Conservation (phyloP, 2,888 invertebrate species). For the Agrilus biguttatus region DNA sequence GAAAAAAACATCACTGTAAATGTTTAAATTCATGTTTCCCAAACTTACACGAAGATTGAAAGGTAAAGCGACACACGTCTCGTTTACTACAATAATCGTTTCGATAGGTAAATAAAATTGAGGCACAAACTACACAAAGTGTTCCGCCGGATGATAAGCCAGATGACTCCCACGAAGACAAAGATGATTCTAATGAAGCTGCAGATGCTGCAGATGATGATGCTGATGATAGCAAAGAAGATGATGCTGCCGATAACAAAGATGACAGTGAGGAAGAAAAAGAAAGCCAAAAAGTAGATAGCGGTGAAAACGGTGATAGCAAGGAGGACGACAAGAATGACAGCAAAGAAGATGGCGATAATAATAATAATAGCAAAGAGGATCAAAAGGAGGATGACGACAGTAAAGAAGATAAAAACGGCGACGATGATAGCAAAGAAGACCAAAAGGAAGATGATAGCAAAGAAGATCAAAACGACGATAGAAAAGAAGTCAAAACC, state of each 20-base stretch:
- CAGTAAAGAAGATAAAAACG: constrained; percentile 12
- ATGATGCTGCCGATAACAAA: constrained; percentile 1
- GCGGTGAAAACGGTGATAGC: constrained; percentile 12
- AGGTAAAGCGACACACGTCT: too few relatives aligned
- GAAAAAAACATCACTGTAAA: too few relatives aligned
- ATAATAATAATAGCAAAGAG: constrained; percentile 1
- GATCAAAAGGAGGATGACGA: constrained; percentile 1
- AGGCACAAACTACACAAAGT: neutral
- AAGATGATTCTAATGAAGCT: constrained; percentile 8
- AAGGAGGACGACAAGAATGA: constrained; percentile 6
- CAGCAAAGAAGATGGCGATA: constrained; percentile 7
- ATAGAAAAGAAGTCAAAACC: constrained; percentile 9
- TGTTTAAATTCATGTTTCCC: too few relatives aligned
- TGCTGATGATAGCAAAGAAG: constrained; percentile 4
- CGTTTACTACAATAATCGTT: too few relatives aligned
- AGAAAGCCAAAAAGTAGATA: constrained; percentile 13
- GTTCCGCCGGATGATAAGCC: neutral
- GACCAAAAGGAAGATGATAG: constrained; percentile 5
- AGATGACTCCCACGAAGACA: neutral
- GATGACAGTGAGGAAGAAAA: constrained; percentile 15
- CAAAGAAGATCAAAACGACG: constrained; percentile 8
- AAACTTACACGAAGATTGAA: too few relatives aligned
- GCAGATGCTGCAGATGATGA: constrained; percentile 12
- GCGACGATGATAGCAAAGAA: constrained; percentile 4
- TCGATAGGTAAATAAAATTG: neutral